Evolutionary conservation across 1,140 invertebrate species (phyloP).

Genomic region (Stenopsyche tienmushanensis): DNA sequence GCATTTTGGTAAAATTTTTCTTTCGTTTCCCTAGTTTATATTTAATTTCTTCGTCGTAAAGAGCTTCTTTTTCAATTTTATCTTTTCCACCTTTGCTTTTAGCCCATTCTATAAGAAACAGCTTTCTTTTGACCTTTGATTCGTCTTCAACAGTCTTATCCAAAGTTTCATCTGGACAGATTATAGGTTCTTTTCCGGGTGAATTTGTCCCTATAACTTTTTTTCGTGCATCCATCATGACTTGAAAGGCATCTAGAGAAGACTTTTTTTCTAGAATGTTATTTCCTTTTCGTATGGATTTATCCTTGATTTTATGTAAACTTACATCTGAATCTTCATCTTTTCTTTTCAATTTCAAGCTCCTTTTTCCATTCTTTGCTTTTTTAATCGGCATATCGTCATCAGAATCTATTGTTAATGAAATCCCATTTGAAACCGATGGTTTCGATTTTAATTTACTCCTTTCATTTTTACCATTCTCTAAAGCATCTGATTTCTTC

Average conservation of each 20-base stretch:
- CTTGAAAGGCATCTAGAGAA: slow-evolving; percentile 60
- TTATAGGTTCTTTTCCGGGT: slow-evolving; percentile 54
- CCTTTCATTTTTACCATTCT: no score
- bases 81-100: slow-evolving; percentile 59
- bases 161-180: slow-evolving; percentile 39
- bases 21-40: slow-evolving; percentile 58
- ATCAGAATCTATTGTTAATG: no score
- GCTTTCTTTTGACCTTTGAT: slow-evolving; percentile 54
- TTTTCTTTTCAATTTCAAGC: no score
- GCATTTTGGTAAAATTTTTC: slow-evolving; percentile 56
- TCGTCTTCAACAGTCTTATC: slow-evolving; percentile 46
- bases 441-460: no score
- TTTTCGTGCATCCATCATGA: slow-evolving; percentile 64
- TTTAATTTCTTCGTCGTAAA: slow-evolving; percentile 56
- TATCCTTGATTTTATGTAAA: background rate
- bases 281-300: background rate
- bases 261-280: background rate
- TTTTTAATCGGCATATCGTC: no score
- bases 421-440: no score
- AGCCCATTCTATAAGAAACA: slow-evolving; percentile 60
- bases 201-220: slow-evolving; percentile 63
- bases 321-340: no score
- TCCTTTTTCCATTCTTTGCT: no score
- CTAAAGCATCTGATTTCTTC: no score
- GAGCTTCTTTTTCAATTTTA: slow-evolving; percentile 56